Evolutionary conservation across 2,888 invertebrate species (phyloP).

Genomic region (Charanyca ferruginea): DNA sequence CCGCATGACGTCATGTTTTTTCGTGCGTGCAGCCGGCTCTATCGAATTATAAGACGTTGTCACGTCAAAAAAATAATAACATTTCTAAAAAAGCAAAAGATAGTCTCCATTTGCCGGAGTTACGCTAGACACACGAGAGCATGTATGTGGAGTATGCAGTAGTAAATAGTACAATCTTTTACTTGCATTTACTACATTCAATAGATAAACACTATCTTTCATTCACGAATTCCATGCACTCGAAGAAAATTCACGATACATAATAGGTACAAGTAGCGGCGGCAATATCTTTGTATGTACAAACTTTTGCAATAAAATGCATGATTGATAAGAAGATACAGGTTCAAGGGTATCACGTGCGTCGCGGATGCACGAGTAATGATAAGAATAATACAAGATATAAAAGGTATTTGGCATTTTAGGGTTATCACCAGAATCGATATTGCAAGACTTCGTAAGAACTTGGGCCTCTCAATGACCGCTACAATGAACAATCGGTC

Average conservation of each 20-base stretch:
- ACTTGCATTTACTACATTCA: slow-evolving; percentile 7
- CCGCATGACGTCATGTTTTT: no score
- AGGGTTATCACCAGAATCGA: slow-evolving; percentile 42
- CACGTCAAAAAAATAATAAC: no score
- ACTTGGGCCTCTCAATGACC: slow-evolving; percentile 33
- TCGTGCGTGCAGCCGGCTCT: no score
- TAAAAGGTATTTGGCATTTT: slow-evolving; percentile 24
- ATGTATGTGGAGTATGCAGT: no score
- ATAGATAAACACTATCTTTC: slow-evolving; percentile 49
- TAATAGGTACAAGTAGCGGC: slow-evolving; percentile 13
- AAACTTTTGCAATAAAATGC: slow-evolving; percentile 22
- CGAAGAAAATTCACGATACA: slow-evolving; percentile 5
- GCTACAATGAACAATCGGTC: slow-evolving; percentile 14
- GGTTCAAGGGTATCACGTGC: slow-evolving; percentile 34
- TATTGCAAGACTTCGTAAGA: slow-evolving; percentile 21
- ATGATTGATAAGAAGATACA: slow-evolving; percentile 30
- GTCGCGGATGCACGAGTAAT: slow-evolving; percentile 13
- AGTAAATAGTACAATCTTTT: slow-evolving; percentile 23
- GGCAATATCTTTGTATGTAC: slow-evolving; percentile 6
- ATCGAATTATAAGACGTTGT: no score
- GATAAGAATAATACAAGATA: slow-evolving; percentile 35
- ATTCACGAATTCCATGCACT: slow-evolving; percentile 48
- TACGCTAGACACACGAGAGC: no score
- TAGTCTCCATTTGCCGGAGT: no score
- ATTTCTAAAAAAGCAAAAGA: no score